Conservation (phyloP, 2,797 vertebrate genomes). For the Sphenopsis melanotis region DNA sequence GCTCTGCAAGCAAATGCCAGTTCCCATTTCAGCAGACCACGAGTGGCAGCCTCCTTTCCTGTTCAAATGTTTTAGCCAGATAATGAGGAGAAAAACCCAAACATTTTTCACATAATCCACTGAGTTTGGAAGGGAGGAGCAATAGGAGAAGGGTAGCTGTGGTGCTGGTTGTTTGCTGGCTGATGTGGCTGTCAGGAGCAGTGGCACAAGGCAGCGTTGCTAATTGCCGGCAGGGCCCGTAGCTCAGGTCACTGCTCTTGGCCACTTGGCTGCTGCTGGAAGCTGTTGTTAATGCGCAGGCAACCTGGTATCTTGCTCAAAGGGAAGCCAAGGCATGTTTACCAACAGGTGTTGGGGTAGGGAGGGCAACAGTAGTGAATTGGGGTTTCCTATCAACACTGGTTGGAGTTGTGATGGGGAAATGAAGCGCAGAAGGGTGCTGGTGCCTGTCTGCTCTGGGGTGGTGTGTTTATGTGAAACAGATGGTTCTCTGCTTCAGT, state of each 20-base stretch:
- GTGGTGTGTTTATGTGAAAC: background rate
- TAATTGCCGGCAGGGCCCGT: background rate
- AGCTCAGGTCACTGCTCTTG: background rate
- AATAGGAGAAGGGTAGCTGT: background rate
- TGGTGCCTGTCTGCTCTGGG: background rate
- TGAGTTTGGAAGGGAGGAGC: background rate
- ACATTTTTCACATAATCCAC: background rate
- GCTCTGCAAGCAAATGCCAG: conserved; percentile 29
- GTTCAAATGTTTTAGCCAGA: conserved; percentile 30
- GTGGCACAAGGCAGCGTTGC: rapidly evolving
- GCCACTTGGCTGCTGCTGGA: background rate
- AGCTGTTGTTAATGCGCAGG: background rate
- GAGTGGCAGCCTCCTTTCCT: conserved; percentile 3
- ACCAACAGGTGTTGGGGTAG: background rate
- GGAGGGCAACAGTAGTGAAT: background rate
- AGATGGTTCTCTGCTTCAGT: conserved; percentile 21
- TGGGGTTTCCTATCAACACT: background rate
- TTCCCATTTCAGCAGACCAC: background rate
- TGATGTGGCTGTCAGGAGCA: background rate
- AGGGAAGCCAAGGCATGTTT: background rate
- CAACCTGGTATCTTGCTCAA: background rate
- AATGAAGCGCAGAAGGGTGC: background rate
- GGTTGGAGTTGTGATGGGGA: background rate
- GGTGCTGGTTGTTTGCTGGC: background rate
- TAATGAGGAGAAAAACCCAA: conserved; percentile 15